phyloP scores from a whole-genome alignment of 2,888 invertebrate species.

The Parapristionchus giblindavisi region DNA sequence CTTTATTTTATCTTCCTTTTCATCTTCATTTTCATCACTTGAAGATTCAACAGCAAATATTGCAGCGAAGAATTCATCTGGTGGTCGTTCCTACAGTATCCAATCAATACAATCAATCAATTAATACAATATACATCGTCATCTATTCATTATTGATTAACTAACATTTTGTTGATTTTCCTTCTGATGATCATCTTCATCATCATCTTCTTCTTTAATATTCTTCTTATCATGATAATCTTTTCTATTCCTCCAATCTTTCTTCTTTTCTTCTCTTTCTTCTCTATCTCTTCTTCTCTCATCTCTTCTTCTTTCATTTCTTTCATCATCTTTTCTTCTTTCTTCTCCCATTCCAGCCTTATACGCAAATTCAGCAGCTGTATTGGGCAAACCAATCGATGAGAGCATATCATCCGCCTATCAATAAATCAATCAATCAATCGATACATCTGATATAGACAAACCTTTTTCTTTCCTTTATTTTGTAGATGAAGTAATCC shows the following conservation, averaged over 20 bases:
- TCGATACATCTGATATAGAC: not conserved
- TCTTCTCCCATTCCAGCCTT: slow-evolving; percentile 39
- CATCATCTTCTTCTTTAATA: slow-evolving; percentile 37
- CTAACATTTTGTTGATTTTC: not conserved
- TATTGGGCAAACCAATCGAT: slow-evolving; percentile 50
- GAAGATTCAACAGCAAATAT: slow-evolving; percentile 28
- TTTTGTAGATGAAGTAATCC: slow-evolving; percentile 48
- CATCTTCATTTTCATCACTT: slow-evolving; percentile 31
- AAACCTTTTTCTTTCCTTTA: slow-evolving; percentile 44
- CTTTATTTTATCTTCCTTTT: slow-evolving; percentile 43
- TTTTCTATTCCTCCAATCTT: slow-evolving; percentile 12
- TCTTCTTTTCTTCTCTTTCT: slow-evolving; percentile 28
- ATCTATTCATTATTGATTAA: not conserved
- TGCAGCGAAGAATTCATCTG: slow-evolving; percentile 21
- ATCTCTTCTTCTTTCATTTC: slow-evolving; percentile 37
- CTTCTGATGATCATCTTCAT: slow-evolving; percentile 32
- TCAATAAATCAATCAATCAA: not conserved
- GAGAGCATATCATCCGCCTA: slow-evolving; percentile 22
- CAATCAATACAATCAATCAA: not conserved
- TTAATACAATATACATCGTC: not conserved
- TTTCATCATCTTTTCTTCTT: slow-evolving; percentile 42
- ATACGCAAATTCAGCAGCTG: slow-evolving; percentile 46
- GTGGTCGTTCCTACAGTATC: slow-evolving; percentile 11
- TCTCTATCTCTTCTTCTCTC: slow-evolving; percentile 33
- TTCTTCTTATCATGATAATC: slow-evolving; percentile 36